These are phyloP conservation scores for Xestia rhomboidea DNA, from an alignment of 2,888 invertebrate species.

Conservation along the genomic window DNA sequence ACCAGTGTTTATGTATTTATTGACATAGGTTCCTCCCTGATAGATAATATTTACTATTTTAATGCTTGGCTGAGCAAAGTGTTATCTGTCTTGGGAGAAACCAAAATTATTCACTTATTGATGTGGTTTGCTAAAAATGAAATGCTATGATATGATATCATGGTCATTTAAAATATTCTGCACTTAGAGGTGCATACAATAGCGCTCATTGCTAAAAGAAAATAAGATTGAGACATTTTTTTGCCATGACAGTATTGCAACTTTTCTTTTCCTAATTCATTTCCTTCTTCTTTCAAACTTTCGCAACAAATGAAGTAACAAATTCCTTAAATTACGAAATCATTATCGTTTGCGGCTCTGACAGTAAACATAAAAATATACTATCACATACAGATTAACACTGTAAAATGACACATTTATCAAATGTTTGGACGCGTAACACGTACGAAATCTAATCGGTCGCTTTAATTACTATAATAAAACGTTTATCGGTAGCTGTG, in stretches of 20 bases:
- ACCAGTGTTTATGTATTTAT: conserved; percentile 81
- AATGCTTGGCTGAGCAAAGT: conserved; percentile 17
- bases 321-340: conserved; percentile 72
- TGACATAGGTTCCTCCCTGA: conserved; percentile 75
- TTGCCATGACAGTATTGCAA: neutral
- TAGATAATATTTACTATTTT: conserved; percentile 55
- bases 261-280: neutral
- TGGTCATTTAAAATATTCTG: neutral
- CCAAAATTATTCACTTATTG: conserved; percentile 6
- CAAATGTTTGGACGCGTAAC: conserved; percentile 83
- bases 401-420: conserved; percentile 85
- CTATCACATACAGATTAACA: conserved; percentile 79
- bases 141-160: neutral
- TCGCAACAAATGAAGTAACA: conserved; percentile 7
- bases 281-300: neutral
- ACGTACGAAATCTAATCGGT: conserved; percentile 84
- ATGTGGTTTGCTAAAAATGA: neutral
- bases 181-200: neutral
- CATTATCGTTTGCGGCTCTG: conserved; percentile 71
- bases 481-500: conserved; percentile 87
- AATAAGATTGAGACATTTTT: neutral
- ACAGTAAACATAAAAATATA: conserved; percentile 76
- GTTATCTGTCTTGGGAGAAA: conserved; percentile 3
- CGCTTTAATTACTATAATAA: conserved; percentile 89
- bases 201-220: neutral